Conservation (phyloP, 2,888 invertebrate genomes). For the Uropetala carovei region DNA sequence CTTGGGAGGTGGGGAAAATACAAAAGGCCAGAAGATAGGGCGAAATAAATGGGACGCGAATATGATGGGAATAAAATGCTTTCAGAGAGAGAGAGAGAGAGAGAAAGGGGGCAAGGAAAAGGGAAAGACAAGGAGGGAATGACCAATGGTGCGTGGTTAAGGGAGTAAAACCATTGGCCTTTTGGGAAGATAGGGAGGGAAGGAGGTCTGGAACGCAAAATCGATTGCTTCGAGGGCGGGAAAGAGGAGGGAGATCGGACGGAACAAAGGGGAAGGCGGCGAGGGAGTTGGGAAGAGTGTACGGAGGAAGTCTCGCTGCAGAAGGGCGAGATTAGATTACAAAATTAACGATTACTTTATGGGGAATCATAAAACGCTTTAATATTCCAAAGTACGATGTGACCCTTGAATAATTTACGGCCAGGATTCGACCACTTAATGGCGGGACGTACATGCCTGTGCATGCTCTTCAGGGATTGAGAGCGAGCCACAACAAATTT, state of each 20-base stretch:
- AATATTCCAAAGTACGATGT: slow-evolving; percentile 50
- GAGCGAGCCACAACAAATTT: slow-evolving; percentile 36
- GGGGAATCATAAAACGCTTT: slow-evolving; percentile 59
- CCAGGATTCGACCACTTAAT: slow-evolving; percentile 49
- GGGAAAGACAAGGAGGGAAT: slow-evolving; percentile 22
- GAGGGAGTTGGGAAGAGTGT: neutral
- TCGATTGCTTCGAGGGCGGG: slow-evolving; percentile 33
- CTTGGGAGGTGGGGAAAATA: neutral
- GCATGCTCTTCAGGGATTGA: neutral
- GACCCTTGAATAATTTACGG: slow-evolving; percentile 61
- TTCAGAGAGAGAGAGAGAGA: neutral
- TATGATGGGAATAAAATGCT: slow-evolving; percentile 56
- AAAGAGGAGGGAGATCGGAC: neutral
- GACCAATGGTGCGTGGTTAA: slow-evolving; percentile 54
- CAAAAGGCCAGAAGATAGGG: slow-evolving; percentile 18
- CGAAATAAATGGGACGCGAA: slow-evolving; percentile 51
- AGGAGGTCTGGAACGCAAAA: slow-evolving; percentile 53
- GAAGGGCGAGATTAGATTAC: slow-evolving; percentile 47
- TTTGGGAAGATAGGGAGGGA: neutral
- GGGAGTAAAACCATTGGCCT: slow-evolving; percentile 53
- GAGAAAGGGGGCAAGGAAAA: neutral
- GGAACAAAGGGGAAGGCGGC: neutral
- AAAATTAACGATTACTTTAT: slow-evolving; percentile 61
- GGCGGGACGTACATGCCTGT: slow-evolving; percentile 31
- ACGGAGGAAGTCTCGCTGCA: neutral